Evolutionary conservation across 2,888 invertebrate species (phyloP).

Genomic region (Lasiommata megera): DNA sequence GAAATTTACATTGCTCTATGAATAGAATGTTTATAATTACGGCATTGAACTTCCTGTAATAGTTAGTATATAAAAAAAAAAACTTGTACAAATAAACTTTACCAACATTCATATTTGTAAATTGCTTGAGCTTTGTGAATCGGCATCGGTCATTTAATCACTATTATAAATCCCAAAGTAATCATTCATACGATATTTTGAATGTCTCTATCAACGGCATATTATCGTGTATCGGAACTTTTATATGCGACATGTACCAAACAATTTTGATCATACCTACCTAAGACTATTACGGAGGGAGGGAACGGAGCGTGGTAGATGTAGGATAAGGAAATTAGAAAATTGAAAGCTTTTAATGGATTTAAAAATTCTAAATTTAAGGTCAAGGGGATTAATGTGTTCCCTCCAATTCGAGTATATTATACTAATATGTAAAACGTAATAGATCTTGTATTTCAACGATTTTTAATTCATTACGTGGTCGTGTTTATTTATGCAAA

Average conservation of each 20-base stretch:
- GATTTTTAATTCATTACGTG: slow-evolving; percentile 42
- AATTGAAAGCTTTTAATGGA: slow-evolving; percentile 52
- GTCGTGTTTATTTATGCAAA: slow-evolving; percentile 36
- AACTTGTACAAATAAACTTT: neutral
- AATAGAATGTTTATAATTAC: neutral
- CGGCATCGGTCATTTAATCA: neutral
- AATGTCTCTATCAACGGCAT: neutral
- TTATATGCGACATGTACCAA: slow-evolving; percentile 4
- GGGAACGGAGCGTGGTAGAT: slow-evolving; percentile 51
- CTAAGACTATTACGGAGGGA: slow-evolving; percentile 39
- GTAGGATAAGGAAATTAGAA: slow-evolving; percentile 52
- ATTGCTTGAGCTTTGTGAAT: slow-evolving; percentile 6
- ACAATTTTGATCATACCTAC: slow-evolving; percentile 15
- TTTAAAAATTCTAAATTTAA: slow-evolving; percentile 51
- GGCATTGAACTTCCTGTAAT: too few relatives aligned
- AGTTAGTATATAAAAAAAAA: neutral
- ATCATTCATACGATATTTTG: slow-evolving; percentile 6
- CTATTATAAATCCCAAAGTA: neutral
- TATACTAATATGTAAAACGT: slow-evolving; percentile 42
- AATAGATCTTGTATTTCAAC: slow-evolving; percentile 35
- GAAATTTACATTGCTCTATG: neutral
- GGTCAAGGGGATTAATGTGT: slow-evolving; percentile 44
- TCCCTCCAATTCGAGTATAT: slow-evolving; percentile 55
- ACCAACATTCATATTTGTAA: neutral
- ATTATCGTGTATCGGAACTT: neutral